These are phyloP conservation scores for Psylliodes chrysocephalus DNA, from an alignment of 2,888 invertebrate species.

Conservation along the genomic window DNA sequence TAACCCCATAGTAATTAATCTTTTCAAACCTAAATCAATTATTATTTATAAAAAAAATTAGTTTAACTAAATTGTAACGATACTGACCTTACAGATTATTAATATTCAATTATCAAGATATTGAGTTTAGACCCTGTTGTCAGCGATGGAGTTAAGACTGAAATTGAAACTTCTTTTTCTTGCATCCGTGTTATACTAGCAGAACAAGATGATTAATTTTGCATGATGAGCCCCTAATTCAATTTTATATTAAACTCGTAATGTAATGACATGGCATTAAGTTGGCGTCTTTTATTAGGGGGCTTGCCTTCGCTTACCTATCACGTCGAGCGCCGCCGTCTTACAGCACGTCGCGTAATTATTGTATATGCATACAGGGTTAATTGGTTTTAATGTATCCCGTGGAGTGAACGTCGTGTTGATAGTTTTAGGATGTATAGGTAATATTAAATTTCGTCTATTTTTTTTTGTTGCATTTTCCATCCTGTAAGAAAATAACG, in stretches of 20 bases:
- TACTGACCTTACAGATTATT: too few species aligned
- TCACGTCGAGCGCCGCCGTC: background rate
- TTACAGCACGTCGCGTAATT: slow-evolving; percentile 8
- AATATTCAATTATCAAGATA: background rate
- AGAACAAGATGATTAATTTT: background rate
- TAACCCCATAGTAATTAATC: too few species aligned
- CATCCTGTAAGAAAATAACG: too few species aligned
- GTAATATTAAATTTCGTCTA: too few species aligned
- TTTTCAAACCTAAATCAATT: too few species aligned
- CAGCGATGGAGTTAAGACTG: background rate
- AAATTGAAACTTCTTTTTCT: background rate
- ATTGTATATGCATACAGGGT: slow-evolving; percentile 2
- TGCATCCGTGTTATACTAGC: background rate
- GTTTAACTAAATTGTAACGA: too few species aligned
- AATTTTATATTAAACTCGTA: slow-evolving; percentile 23
- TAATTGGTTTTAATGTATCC: background rate
- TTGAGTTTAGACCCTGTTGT: background rate
- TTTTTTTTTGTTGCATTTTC: too few species aligned
- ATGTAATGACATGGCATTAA: slow-evolving; percentile 24
- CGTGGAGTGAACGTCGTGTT: too few species aligned
- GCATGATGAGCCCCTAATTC: slow-evolving; percentile 5
- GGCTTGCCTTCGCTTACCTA: slow-evolving; percentile 9
- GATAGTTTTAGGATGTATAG: too few species aligned
- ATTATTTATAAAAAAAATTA: too few species aligned
- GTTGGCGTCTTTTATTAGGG: slow-evolving; percentile 21